Base-by-base conservation (phyloP, 2,888 invertebrate species). In the Ptychoptera albimana region DNA sequence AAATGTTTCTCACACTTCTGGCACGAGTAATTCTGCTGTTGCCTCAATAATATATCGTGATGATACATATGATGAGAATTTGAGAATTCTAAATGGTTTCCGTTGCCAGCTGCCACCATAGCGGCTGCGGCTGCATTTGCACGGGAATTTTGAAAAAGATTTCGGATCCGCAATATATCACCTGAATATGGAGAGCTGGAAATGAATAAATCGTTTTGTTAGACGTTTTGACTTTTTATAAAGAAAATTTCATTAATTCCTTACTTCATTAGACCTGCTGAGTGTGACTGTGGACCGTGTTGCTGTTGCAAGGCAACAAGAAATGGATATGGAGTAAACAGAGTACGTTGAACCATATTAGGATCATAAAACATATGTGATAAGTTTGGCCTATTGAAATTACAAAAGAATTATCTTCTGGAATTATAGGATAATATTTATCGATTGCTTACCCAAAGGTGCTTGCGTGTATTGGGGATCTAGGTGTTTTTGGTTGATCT, bases 1-100 rank as follows among this genome's bases (percentile, higher is more conserved):
- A 96, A 97, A 83, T 93, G 89, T 69, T 97, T 97, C 67, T 91
- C 87, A 69, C 96, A 97, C 66, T 94, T 93, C 57, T 89, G 83
- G 71, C 94, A 94, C 48, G 89, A 88, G 67, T 88, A 94, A 50
- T 89, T 23, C 23, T 23, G 23, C 7, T 23, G 23, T 23, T 23
- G 76, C 66, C 67, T 70, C 67, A 69, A 72, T 59, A 72, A 68
- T 61, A 77, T 68, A 52, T 77, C 72, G 53, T 78, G 77, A 52
- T 64, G 64, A 53, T 65, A 64, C 53, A 71, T 59, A 71, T 69
- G 57, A 67, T 70, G 55, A 46, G 73, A 71, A 57, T 74, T 73
- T 12, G 70, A 57, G 54, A 65, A 56, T 47, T 61, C 61, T 53
- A 64, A 56, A 54, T 64, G 65, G 36, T 57, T 59, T 41, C 61